These are phyloP conservation scores for Ctenomys sociabilis DNA, from an alignment of 2,113 vertebrate genomes.

Conservation along the genomic window DNA sequence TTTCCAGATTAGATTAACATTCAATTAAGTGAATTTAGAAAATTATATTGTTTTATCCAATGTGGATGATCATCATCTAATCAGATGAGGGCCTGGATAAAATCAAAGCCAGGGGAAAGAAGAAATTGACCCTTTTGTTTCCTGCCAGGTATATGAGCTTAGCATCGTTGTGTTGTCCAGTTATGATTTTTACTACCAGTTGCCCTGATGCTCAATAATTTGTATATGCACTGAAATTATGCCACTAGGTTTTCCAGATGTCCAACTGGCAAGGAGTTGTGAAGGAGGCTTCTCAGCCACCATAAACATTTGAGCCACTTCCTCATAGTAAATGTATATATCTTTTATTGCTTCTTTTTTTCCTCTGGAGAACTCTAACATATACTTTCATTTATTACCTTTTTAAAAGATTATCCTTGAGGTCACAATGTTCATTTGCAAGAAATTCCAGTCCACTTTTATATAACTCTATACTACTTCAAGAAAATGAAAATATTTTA, in stretches of 20 bases:
- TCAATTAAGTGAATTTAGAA: not conserved
- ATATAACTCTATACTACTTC: not conserved
- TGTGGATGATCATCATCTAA: not conserved
- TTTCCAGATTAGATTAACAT: not conserved
- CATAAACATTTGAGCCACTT: not conserved
- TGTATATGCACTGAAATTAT: not conserved
- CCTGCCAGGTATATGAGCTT: not conserved
- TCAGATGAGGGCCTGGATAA: not conserved
- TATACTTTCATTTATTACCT: not conserved
- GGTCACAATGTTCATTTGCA: not conserved
- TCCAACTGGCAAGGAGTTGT: not conserved
- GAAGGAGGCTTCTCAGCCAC: not conserved
- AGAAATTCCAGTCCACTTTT: not conserved
- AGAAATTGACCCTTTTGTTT: not conserved
- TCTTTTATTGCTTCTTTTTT: not conserved
- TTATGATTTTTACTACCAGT: not conserved
- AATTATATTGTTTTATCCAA: not conserved
- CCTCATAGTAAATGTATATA: not conserved
- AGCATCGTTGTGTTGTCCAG: not conserved
- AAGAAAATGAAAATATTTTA: not conserved
- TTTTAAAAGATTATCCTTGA: not conserved
- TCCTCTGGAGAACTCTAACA: not conserved
- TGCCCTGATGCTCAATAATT: not conserved
- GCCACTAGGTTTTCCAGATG: not conserved
- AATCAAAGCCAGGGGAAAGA: not conserved